phyloP scores from a whole-genome alignment of 2,113 vertebrate species.

The Hippocampus guttulatus region DNA sequence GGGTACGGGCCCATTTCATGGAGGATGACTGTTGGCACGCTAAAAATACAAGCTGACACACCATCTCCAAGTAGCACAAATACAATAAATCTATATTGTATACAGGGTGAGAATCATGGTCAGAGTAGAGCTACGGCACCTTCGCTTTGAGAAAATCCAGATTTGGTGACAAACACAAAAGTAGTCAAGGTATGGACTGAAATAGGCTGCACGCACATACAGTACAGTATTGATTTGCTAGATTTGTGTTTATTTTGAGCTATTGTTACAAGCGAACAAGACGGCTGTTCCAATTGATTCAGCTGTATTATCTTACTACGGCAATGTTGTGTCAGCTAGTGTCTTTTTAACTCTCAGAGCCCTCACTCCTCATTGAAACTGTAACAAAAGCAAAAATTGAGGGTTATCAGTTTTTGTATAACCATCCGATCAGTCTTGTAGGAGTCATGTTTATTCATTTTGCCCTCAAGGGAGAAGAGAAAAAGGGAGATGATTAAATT shows the following conservation, averaged over 20 bases:
- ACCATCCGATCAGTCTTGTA: conserved; percentile 53
- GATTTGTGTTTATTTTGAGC: background rate
- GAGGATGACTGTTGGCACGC: too few species aligned
- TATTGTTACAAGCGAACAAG: background rate
- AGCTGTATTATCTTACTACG: background rate
- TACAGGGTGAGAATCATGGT: too few species aligned
- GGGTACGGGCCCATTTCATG: too few species aligned
- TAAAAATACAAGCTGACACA: too few species aligned
- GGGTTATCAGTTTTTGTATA: conserved; percentile 63
- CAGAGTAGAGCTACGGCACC: too few species aligned
- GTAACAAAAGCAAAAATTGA: conserved; percentile 56
- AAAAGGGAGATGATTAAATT: conserved; percentile 72
- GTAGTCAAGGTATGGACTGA: too few species aligned
- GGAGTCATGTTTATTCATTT: conserved; percentile 71
- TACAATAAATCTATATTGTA: too few species aligned
- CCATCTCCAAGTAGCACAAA: too few species aligned
- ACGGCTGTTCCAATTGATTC: background rate
- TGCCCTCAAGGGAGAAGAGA: conserved; percentile 57
- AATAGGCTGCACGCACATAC: too few species aligned
- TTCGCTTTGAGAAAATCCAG: too few species aligned
- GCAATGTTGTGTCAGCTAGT: background rate
- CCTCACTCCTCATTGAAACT: conserved; percentile 41
- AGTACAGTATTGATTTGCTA: too few species aligned
- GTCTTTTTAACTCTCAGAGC: background rate
- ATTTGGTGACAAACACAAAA: too few species aligned